phyloP scores from a whole-genome alignment of 2,797 vertebrate species.

The Pelodytes ibericus region DNA sequence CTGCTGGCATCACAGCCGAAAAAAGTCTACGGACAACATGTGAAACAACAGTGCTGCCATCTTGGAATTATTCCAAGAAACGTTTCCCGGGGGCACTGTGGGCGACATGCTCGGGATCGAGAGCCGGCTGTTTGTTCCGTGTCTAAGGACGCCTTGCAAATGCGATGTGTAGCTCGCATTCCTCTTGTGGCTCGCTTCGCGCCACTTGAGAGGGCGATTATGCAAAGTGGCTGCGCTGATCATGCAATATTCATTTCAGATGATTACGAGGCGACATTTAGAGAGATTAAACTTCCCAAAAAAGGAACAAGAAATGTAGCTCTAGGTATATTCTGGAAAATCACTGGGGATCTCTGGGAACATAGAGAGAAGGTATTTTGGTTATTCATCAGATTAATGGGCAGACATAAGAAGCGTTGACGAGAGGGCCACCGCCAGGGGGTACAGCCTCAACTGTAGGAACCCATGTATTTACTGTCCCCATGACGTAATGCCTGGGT shows the following conservation, averaged over 20 bases:
- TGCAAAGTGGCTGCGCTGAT: not conserved
- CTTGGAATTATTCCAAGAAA: not conserved
- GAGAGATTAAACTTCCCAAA: not conserved
- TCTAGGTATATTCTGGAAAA: too few species aligned
- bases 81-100: not conserved
- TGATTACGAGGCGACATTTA: not conserved
- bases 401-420: too few species aligned
- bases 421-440: too few species aligned
- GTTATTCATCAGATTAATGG: too few species aligned
- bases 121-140: not conserved
- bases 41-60: too few species aligned
- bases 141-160: constrained; percentile 13
- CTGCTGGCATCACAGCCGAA: too few species aligned
- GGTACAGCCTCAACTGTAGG: too few species aligned
- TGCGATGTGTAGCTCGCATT: not conserved
- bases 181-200: not conserved
- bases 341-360: too few species aligned
- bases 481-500: too few species aligned
- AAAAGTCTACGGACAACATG: too few species aligned
- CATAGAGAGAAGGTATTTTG: too few species aligned
- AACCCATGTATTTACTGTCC: too few species aligned
- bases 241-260: constrained; percentile 9
- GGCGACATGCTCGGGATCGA: not conserved
- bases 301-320: not conserved
- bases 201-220: constrained; percentile 10